Evolutionary conservation across 1,140 invertebrate species (phyloP), one percentile per base, ranked within the genome.

Genomic region (Drosophila trapezifrons): DNA sequence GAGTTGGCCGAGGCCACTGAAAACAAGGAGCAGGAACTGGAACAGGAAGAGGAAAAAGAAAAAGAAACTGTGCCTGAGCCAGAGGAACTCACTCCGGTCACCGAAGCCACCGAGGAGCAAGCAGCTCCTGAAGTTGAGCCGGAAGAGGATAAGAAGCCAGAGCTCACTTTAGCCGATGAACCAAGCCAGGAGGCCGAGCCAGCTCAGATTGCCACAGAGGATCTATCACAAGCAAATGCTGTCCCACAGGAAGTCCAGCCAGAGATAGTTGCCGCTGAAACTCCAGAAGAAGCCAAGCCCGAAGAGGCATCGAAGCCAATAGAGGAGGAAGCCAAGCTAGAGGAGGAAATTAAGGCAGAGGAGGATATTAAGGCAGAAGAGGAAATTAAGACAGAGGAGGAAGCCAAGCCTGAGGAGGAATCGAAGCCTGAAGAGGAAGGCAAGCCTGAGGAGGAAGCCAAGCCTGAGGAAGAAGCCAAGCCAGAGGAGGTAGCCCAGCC

Each of bases 1-100:
- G 80, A 76, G 46, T 8, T 65, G 35, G 69, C 51, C 17, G 66
- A 71, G 12, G 54, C 52, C 37, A 63, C 12, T 15, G 70, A 78
- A 9, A 32, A 25, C n/a, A 45, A 67, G 12, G 45, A 77, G 20
- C 45, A 47, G 22, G 43, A 45, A 27, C 20, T 5, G n/a, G n/a
- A 47, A 1, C 37, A 42, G 4, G 60, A 65, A 25, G 38, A 49
- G 32, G 46, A 49, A 18, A 29, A 40, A 43, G 51, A 43, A 35
- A 55, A 45, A 18, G 29, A 60, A 12, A 10, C 32, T 4, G 38
- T 62, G 18, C 32, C 13, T 10, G 46, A 58, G 8, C 42, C 10
- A 7, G 63, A 56, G 7, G 20, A 37, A 2, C 49, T 18, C 2
- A 13, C 22, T 22, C 17, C 25, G 8, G 70, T 27, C 12, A 27